Conservation (phyloP, 2,888 invertebrate species). For the Theodoxus fluviatilis region DNA sequence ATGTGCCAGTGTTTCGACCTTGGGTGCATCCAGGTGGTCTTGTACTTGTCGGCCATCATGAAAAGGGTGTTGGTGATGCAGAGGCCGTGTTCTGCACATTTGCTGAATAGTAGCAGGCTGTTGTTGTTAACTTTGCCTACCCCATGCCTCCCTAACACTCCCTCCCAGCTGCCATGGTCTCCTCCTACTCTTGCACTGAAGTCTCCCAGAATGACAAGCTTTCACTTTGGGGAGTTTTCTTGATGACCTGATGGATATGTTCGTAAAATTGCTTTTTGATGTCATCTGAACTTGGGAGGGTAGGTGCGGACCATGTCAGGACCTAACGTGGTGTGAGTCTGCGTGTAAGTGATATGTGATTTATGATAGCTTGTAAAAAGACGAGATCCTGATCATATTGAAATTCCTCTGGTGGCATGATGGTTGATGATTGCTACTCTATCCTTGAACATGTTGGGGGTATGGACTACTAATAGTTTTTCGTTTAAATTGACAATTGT, state of each 20-base stretch:
- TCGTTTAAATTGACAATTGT: too few species aligned
- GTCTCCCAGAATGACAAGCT: not conserved
- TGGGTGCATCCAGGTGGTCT: conserved; percentile 26
- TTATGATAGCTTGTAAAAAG: too few species aligned
- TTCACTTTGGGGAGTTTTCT: not conserved
- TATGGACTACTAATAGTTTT: too few species aligned
- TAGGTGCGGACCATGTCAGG: conserved; percentile 63
- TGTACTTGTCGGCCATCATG: conserved; percentile 13
- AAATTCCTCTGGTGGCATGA: too few species aligned
- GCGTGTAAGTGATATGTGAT: too few species aligned
- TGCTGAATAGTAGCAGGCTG: conserved; percentile 19
- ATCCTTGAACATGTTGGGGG: too few species aligned
- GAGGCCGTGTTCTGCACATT: too few species aligned
- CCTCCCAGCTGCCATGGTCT: not conserved
- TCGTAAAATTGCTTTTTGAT: not conserved
- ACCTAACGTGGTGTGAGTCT: too few species aligned
- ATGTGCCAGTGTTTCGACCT: conserved; percentile 23
- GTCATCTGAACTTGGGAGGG: not conserved
- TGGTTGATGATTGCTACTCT: too few species aligned
- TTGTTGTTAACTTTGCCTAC: conserved; percentile 21
- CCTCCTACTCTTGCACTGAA: not conserved
- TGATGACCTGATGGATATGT: not conserved
- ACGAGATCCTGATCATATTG: too few species aligned
- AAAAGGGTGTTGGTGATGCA: not conserved
- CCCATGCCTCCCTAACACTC: conserved; percentile 16